Percentiles rank a stretch among this genome's conserved stretches.
Conservation (phyloP, 2,888 invertebrate species). For the Diarsia dahlii region DNA sequence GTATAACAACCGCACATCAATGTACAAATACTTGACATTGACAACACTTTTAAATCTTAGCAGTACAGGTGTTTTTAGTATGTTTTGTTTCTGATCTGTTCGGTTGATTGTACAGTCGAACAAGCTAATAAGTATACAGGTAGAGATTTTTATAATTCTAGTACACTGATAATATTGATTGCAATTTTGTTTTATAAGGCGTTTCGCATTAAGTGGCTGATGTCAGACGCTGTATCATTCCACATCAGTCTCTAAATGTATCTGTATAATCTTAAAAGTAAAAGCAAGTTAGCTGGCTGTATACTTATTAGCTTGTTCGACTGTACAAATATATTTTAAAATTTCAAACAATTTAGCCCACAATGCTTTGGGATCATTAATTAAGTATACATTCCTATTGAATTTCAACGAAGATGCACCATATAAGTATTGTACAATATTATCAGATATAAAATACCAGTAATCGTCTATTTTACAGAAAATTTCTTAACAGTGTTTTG, state of each 20-base stretch:
- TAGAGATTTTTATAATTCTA: no score
- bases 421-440: slow-evolving; percentile 16
- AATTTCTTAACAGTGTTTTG: slow-evolving; percentile 21
- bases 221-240: no score
- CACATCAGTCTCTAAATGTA: no score
- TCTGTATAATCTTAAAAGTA: no score
- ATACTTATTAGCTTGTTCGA: no score
- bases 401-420: slow-evolving; percentile 12
- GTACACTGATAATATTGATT: no score
- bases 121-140: no score
- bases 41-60: not conserved
- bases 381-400: not conserved
- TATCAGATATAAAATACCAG: slow-evolving; percentile 22
- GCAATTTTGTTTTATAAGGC: no score
- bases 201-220: no score
- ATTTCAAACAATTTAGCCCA: not conserved
- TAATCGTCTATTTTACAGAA: slow-evolving; percentile 1
- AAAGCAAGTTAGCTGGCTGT: no score
- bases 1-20: not conserved
- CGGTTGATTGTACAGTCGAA: no score
- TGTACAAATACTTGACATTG: not conserved
- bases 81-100: not conserved
- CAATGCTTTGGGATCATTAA: slow-evolving; percentile 7
- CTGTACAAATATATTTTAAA: not conserved
- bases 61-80: not conserved